Evolutionary conservation across 2,888 invertebrate species (phyloP), one percentile per base, ranked within the genome.

Genomic region (Drosophila paranaensis): DNA sequence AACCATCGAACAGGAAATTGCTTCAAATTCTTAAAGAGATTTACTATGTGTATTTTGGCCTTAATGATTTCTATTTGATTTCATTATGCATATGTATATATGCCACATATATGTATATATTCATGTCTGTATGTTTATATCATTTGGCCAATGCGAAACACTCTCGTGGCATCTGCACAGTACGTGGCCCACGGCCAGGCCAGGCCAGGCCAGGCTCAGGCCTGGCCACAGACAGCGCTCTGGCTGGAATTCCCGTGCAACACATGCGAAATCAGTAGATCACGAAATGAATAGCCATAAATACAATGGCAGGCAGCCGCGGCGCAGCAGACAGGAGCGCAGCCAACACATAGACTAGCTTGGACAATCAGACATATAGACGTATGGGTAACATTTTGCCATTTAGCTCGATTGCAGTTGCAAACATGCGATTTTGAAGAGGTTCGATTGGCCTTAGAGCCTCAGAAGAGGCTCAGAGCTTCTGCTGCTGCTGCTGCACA

Each of bases 1-100:
- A 86, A 82, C 75, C 86, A 86, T 88, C 82, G 79, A 78, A 86
- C 90, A 90, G 90, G 90, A 91, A 91, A 91, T 91, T 86, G 89
- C 86, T 77, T 84, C 77, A 79, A 88, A 90, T 88, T 86, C 90
- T 79, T 87, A 60, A 77, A 87, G 82, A 89, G 89, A 90, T 87
- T 87, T 90, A 90, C 89, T 81, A 79, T 85, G 90, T 85, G 83
- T 89, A 69, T 89, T 87, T 66, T 71, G 70, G 72, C 51, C 79
- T 66, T 83, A 87, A 89, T 89, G 88, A 86, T 81, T 90, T 86
- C 88, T 87, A 89, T 85, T 86, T 89, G 70, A 88, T 80, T 88
- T 90, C 72, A 79, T 84, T 81, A 74, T 50, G 57, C 62, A 25
- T 20, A 66, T 27, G 10, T 20, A 56, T 20, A 51, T 20, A 55